Evolutionary conservation across 2,113 vertebrate genomes (phyloP).

Genomic region (Cinclus cinclus): DNA sequence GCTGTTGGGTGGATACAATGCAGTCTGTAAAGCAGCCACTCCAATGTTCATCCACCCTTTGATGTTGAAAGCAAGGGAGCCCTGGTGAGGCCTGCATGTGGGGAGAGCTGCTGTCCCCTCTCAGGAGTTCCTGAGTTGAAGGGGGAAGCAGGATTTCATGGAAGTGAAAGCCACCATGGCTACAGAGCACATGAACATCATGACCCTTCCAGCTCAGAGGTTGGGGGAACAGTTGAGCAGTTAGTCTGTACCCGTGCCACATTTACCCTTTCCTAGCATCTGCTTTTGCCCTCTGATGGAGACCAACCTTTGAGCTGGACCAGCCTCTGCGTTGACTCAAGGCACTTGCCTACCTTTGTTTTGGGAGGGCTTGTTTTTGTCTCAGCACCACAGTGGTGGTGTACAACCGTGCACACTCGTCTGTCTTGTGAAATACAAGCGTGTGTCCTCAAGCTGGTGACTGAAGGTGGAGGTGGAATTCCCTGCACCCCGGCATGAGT

Average conservation of each 20-base stretch:
- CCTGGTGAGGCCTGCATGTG: rapidly evolving
- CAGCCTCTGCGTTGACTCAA: not conserved
- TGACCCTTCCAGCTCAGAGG: rapidly evolving
- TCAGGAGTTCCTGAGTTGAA: not conserved
- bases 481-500: rapidly evolving
- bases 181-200: not conserved
- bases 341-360: not conserved
- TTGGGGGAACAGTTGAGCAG: not conserved
- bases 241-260: not conserved
- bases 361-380: not conserved
- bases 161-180: not conserved
- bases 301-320: not conserved
- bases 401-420: not conserved
- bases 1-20: not conserved
- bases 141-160: not conserved
- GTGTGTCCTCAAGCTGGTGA: not conserved
- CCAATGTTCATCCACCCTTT: not conserved
- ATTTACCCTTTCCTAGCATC: not conserved
- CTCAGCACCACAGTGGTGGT: rapidly evolving
- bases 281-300: not conserved
- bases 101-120: not conserved
- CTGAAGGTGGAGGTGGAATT: not conserved
- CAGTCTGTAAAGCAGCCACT: not conserved
- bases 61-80: not conserved
- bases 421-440: not conserved